phyloP scores from a whole-genome alignment of 92 coral and sea anemone genomes.

The Bergia sp. region DNA sequence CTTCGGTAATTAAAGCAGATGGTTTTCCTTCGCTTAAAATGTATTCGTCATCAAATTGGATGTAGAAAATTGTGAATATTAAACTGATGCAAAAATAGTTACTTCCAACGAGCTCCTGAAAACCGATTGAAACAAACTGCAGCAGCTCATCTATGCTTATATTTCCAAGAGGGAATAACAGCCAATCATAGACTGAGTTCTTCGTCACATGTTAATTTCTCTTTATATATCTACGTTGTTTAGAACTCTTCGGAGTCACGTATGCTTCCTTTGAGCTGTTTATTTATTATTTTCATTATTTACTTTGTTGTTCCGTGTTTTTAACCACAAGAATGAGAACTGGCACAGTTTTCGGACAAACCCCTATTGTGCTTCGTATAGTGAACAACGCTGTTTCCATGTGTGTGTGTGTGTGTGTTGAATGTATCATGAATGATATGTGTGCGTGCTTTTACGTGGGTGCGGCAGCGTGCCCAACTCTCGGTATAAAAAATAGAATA shows the following conservation, averaged over 20 bases:
- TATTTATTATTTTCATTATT: no score
- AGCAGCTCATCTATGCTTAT: not conserved
- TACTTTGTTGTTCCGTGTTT: not conserved
- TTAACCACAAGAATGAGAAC: not conserved
- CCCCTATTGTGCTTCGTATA: not conserved
- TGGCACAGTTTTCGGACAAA: not conserved
- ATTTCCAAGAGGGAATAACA: not conserved
- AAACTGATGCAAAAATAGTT: not conserved
- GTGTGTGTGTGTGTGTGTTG: not conserved
- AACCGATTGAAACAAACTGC: not conserved
- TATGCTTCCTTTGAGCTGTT: not conserved
- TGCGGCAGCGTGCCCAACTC: no score
- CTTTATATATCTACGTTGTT: not conserved
- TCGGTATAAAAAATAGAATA: no score
- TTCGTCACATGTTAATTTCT: not conserved
- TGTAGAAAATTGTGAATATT: no score
- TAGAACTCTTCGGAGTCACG: not conserved
- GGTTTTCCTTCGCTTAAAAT: not conserved
- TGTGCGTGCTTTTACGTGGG: not conserved
- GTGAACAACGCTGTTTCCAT: not conserved
- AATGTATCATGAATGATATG: not conserved
- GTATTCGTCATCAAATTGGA: not conserved
- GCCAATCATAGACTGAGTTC: not conserved
- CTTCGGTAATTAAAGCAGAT: not conserved
- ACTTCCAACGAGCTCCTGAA: not conserved